These are phyloP conservation scores for Morpho deidamia DNA, from an alignment of 2,888 invertebrate genomes.

Conservation along the genomic window DNA sequence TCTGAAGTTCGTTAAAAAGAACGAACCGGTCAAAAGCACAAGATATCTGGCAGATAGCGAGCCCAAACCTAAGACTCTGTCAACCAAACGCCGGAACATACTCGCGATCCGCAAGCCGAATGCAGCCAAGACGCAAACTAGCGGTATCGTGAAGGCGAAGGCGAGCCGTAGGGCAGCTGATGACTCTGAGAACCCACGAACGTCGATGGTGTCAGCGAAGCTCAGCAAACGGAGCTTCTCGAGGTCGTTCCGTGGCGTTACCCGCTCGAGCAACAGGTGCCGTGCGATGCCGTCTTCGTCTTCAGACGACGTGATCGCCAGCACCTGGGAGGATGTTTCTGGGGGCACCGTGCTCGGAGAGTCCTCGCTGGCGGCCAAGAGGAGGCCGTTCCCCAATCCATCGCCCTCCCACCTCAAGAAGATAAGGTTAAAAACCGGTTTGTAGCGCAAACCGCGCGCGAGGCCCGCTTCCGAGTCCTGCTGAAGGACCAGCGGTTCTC, in stretches of 20 bases:
- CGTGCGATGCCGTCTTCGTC: conserved; percentile 52
- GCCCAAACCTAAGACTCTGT: conserved; percentile 56
- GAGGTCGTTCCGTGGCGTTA: conserved; percentile 35
- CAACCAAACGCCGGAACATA: conserved; percentile 58
- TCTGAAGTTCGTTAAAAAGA: conserved; percentile 50
- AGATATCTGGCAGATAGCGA: conserved; percentile 54
- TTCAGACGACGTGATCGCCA: conserved; percentile 46
- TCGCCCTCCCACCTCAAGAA: conserved; percentile 60
- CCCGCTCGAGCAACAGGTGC: conserved; percentile 32
- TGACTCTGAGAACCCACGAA: conserved; percentile 48
- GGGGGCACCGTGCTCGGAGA: conserved; percentile 41
- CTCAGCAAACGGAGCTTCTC: conserved; percentile 54
- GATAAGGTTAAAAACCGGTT: conserved; percentile 60
- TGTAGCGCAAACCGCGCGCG: conserved; percentile 55
- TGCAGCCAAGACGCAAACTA: conserved; percentile 52
- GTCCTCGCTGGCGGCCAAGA: conserved; percentile 35
- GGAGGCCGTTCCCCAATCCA: conserved; percentile 48
- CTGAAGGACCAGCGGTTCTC: conserved; percentile 3
- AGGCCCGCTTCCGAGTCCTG: conserved; percentile 31
- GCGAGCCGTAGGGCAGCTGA: conserved; percentile 51
- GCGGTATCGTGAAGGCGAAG: conserved; percentile 47
- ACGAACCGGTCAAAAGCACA: conserved; percentile 50
- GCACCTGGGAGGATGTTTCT: conserved; percentile 50
- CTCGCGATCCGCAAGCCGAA: conserved; percentile 65
- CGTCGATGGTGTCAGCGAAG: conserved; percentile 41